Conservation (phyloP, 2,888 invertebrate genomes). For the Flabesymbios commensalis region DNA sequence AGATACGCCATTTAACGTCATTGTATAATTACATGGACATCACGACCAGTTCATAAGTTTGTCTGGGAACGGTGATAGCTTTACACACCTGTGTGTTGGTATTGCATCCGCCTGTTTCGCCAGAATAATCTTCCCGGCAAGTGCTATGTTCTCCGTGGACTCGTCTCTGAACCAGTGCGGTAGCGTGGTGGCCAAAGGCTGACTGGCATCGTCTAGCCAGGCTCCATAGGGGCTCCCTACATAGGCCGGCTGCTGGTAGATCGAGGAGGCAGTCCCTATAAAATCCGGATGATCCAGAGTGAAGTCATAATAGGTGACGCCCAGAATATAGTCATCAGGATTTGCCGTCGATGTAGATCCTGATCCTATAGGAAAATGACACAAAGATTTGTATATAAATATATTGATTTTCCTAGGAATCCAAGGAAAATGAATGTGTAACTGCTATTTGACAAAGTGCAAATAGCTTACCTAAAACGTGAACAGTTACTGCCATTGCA, state of each 20-base stretch:
- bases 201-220: constrained; percentile 35
- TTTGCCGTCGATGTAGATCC: constrained; percentile 13
- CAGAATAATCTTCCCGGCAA: not conserved
- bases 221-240: constrained; percentile 37
- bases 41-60: too few species aligned
- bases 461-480: too few species aligned
- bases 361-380: too few species aligned
- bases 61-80: too few species aligned
- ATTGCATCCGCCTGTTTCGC: not conserved
- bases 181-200: constrained; percentile 41
- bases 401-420: too few species aligned
- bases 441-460: too few species aligned
- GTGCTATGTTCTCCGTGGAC: constrained; percentile 22
- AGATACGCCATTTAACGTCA: too few species aligned
- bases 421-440: too few species aligned
- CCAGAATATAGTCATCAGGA: constrained; percentile 24
- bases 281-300: constrained; percentile 19
- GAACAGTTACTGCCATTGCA: too few species aligned
- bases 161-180: constrained; percentile 40
- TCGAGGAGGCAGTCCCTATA: constrained; percentile 3
- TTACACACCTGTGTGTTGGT: too few species aligned
- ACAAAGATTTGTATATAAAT: too few species aligned
- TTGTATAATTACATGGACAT: too few species aligned
- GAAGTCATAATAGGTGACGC: constrained; percentile 38
- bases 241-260: constrained; percentile 29